A percentile compares a stretch with the other conserved stretches of the same genome.
phyloP scores from a whole-genome alignment of 2,797 vertebrate species.

The Rallus crepitans region DNA sequence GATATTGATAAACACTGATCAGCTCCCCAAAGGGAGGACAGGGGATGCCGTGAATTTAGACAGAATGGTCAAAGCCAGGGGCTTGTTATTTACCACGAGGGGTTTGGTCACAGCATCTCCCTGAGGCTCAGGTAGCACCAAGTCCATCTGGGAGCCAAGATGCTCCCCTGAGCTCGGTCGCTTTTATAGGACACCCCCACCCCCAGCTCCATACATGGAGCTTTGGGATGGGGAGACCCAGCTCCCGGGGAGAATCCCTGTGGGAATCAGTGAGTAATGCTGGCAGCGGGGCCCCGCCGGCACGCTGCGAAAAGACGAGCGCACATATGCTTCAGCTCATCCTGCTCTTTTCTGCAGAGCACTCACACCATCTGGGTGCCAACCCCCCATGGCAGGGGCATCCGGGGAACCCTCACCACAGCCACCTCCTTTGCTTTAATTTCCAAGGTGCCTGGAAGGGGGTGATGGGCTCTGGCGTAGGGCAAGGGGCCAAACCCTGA shows the following conservation, averaged over 20 bases:
- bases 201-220: accelerated
- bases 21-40: not conserved
- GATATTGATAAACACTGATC: too few relatives aligned
- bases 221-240: accelerated
- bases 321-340: slow-evolving; percentile 8
- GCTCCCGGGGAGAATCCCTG: not conserved
- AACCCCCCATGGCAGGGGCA: accelerated
- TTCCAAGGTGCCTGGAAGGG: not conserved
- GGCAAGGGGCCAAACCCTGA: not conserved
- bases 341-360: slow-evolving; percentile 30
- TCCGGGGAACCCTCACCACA: not conserved
- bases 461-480: not conserved
- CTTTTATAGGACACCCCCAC: not conserved
- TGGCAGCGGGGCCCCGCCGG: not conserved
- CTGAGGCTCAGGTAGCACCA: accelerated
- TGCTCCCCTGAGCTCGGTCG: accelerated
- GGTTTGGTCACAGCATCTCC: not conserved
- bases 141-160: not conserved
- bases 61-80: not conserved
- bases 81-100: not conserved
- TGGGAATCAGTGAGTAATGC: not conserved
- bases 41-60: accelerated
- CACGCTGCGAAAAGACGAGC: not conserved
- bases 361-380: not conserved
- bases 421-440: not conserved